Conservation (phyloP, 2,797 vertebrate genomes). For the Craterocephalus amniculus region DNA sequence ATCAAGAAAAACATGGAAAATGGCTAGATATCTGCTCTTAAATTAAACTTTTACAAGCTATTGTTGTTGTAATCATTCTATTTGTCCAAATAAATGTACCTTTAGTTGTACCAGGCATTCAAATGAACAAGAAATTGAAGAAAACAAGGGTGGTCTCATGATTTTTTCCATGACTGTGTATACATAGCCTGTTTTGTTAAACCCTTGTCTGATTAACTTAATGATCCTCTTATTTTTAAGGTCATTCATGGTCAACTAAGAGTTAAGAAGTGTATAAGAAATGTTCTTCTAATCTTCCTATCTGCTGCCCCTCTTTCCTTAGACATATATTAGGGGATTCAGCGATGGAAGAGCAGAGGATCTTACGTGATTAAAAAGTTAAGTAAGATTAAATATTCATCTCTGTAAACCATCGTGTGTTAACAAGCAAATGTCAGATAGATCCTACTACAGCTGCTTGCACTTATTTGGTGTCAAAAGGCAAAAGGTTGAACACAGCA, state of each 20-base stretch:
- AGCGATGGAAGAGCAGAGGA: not conserved
- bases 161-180: no score
- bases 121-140: no score
- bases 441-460: constrained; percentile 42
- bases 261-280: not conserved
- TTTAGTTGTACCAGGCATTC: no score
- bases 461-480: constrained; percentile 56
- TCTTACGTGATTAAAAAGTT: constrained; percentile 11
- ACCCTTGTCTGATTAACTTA: not conserved
- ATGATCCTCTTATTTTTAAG: not conserved
- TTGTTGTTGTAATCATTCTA: no score
- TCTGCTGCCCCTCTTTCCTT: no score
- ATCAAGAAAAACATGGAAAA: no score
- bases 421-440: constrained; percentile 45
- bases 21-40: no score
- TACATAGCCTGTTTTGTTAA: not conserved
- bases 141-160: no score
- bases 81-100: no score
- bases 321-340: not conserved
- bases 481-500: constrained; percentile 58
- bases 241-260: not conserved
- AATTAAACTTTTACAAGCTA: no score
- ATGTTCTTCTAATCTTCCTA: not conserved
- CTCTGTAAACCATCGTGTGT: constrained; percentile 23
- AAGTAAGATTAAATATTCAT: constrained; percentile 6